Conservation (phyloP, 2,888 invertebrate genomes). For the Ormyrus labotus region DNA sequence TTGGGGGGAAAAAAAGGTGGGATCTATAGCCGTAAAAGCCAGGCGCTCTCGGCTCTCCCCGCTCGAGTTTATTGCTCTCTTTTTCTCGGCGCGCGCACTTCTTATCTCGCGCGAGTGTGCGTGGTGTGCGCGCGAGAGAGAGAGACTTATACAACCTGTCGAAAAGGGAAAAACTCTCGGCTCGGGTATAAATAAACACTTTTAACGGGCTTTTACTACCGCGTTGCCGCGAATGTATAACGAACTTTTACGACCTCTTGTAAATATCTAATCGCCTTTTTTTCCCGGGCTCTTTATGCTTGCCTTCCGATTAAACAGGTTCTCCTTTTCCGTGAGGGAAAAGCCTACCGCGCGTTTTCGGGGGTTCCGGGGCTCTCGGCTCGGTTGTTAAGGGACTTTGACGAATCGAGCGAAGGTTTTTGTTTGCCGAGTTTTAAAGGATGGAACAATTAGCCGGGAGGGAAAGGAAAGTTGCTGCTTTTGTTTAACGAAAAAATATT, state of each 20-base stretch:
- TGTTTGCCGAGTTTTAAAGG: no score
- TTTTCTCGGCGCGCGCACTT: not conserved
- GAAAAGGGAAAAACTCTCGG: conserved; percentile 14
- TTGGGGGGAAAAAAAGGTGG: not conserved
- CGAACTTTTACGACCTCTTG: conserved; percentile 24
- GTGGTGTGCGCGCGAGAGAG: not conserved
- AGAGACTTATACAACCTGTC: not conserved
- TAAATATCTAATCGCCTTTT: conserved; percentile 36
- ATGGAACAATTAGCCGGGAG: no score
- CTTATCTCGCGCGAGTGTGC: not conserved
- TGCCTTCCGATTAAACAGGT: not conserved
- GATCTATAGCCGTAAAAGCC: not conserved
- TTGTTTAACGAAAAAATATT: no score
- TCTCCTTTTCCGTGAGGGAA: not conserved
- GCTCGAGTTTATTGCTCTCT: not conserved
- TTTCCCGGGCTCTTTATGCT: not conserved
- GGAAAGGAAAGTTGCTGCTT: no score
- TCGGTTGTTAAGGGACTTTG: no score
- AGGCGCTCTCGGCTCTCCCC: not conserved
- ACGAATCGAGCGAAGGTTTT: no score
- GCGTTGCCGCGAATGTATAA: not conserved
- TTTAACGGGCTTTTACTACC: conserved; percentile 37
- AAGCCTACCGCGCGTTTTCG: not conserved
- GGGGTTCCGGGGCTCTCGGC: not conserved
- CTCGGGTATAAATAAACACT: conserved; percentile 27